These are phyloP conservation scores for Megaleporinus macrocephalus DNA, from an alignment of 2,113 vertebrate species.

Conservation along the genomic window DNA sequence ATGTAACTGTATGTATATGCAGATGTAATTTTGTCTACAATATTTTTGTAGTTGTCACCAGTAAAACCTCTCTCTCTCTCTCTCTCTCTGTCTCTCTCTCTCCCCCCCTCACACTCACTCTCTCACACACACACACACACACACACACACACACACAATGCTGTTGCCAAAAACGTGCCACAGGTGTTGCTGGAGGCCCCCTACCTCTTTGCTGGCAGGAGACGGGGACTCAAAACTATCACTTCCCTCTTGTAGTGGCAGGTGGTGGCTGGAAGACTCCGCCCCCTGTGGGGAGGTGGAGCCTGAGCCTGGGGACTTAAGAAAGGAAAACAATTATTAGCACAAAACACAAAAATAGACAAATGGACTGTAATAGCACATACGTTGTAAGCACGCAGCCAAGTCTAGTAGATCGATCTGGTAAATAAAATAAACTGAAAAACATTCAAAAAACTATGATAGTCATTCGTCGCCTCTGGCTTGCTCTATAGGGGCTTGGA, in stretches of 20 bases:
- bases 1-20: background rate
- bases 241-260: constrained; percentile 79
- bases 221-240: constrained; percentile 81
- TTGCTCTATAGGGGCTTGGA: no score
- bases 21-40: background rate
- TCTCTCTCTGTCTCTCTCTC: no score
- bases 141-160: background rate
- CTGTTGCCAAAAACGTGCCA: background rate
- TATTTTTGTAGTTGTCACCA: background rate
- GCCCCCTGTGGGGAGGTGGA: constrained; percentile 89
- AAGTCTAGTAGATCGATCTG: background rate
- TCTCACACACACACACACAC: background rate
- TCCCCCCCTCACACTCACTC: no score
- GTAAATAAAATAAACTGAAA: background rate
- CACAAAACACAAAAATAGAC: background rate
- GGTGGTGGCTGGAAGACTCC: constrained; percentile 85
- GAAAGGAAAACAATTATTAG: constrained; percentile 54
- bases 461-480: no score
- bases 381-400: background rate
- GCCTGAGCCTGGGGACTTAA: constrained; percentile 87
- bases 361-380: background rate
- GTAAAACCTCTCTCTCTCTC: background rate
- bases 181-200: constrained; percentile 8
- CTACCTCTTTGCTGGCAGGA: constrained; percentile 88
- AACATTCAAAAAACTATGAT: background rate